Percentiles rank a stretch among this genome's conserved stretches.
Conservation (phyloP, 2,113 vertebrate species). For the Garra rufa region DNA sequence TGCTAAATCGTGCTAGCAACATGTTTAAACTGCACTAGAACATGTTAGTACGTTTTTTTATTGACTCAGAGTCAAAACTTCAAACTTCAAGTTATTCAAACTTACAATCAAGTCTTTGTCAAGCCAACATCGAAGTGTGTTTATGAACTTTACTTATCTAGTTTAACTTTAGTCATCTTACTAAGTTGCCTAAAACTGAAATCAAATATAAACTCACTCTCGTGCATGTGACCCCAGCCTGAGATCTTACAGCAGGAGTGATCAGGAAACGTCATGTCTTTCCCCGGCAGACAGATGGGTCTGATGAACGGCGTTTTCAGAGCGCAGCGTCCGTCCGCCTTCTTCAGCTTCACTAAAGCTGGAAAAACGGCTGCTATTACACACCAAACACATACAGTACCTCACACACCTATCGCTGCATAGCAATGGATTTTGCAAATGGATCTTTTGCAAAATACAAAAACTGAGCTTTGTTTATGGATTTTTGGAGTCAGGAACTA, state of each 20-base stretch:
- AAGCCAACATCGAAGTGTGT: too few species aligned
- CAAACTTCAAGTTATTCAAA: too few species aligned
- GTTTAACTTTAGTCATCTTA: too few species aligned
- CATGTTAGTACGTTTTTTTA: too few species aligned
- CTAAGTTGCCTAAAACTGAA: too few species aligned
- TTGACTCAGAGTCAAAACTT: too few species aligned
- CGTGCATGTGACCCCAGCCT: slow-evolving; percentile 88
- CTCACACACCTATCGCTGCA: too few species aligned
- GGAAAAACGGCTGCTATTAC: slow-evolving; percentile 39
- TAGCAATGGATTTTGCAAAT: too few species aligned
- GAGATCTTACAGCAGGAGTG: slow-evolving; percentile 85
- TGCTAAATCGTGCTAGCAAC: too few species aligned
- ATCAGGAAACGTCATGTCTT: slow-evolving; percentile 72
- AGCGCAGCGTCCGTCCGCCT: slow-evolving; percentile 82
- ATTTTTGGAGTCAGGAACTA: not conserved
- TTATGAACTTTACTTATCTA: too few species aligned
- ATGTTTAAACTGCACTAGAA: too few species aligned
- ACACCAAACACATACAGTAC: not conserved
- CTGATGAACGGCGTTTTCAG: slow-evolving; percentile 85
- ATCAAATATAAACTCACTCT: slow-evolving; percentile 79
- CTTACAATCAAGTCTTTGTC: too few species aligned
- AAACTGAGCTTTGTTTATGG: not conserved
- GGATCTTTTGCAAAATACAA: not conserved
- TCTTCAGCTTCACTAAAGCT: slow-evolving; percentile 92
- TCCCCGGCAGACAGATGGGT: slow-evolving; percentile 88